Conservation (phyloP, 2,113 vertebrate species). For the Scalopus aquaticus region DNA sequence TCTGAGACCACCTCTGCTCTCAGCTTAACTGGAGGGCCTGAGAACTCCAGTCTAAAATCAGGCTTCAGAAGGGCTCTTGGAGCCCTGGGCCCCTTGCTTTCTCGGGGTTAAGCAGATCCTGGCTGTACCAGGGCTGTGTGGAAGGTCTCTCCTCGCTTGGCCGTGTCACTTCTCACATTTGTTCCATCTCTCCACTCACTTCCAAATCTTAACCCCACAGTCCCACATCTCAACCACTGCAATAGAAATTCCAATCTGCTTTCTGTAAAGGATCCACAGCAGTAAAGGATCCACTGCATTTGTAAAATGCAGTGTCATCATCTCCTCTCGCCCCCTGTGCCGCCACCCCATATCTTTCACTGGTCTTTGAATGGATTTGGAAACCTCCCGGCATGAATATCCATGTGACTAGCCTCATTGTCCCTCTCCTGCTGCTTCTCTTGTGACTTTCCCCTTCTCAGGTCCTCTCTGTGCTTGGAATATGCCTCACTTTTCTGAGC, state of each 20-base stretch:
- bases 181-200: not conserved
- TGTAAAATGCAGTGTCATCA: not conserved
- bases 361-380: not conserved
- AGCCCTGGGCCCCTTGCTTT: no score
- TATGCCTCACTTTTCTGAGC: not conserved
- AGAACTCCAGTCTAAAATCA: no score
- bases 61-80: not conserved
- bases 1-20: no score
- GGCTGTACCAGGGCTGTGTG: not conserved
- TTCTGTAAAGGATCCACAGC: not conserved
- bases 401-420: not conserved
- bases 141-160: accelerated
- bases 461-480: no score
- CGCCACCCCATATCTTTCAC: accelerated
- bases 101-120: not conserved
- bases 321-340: no score
- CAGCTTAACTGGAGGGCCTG: not conserved
- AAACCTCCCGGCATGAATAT: not conserved
- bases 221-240: no score
- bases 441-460: not conserved
- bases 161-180: not conserved
- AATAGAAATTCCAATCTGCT: no score
- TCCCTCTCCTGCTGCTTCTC: not conserved
- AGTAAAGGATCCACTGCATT: no score
- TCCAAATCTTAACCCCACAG: not conserved